Evolutionary conservation across 2,888 invertebrate genomes (phyloP), one percentile per base, ranked within the genome.

Genomic region (Aphidoletes aphidimyza): DNA sequence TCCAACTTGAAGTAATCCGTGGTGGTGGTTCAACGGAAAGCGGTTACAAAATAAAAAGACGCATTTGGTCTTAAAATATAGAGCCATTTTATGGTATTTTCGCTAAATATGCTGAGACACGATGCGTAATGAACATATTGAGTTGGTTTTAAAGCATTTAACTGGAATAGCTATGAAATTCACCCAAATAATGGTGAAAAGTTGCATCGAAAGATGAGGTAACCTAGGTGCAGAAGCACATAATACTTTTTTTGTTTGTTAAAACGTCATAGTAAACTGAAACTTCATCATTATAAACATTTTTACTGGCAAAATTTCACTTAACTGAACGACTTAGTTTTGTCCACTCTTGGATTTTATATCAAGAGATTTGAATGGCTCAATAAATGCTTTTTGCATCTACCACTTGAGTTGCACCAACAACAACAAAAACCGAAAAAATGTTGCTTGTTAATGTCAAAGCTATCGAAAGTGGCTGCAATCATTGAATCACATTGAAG

Each of bases 91-190:
- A 69, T 69, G 69, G 30, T n/a, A 30, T 69, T 30, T 69, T 34
- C 69, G 69, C 34, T 69, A 69, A 69, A 26, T 69, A 69, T 34
- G 69, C 69, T 69, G 34, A 69, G 30, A 26, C 34, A 69, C 34
- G 8, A 5, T 54, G 54, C 34, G 30, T 69, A 69, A 69, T 69
- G 69, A 69, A 69, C 34, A 69, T 30, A 69, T 69, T 69, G 69
- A 69, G 69, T 69, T 69, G 69, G 69, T 30, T 69, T 69, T 30
- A 34, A 30, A 69, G n/a, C 30, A 14, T 69, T 69, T 69, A 69
- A n/a, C 26, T 26, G 22, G 22, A 54, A 42, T 9, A 42, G 42
- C 8, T 42, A 42, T 42, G n/a, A n/a, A n/a, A n/a, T n/a, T n/a
- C n/a, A n/a, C n/a, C n/a, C n/a, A n/a, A n/a, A n/a, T n/a, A n/a